These are phyloP conservation scores for Rhagonycha lutea DNA, from an alignment of 2,888 invertebrate species.

Conservation along the genomic window DNA sequence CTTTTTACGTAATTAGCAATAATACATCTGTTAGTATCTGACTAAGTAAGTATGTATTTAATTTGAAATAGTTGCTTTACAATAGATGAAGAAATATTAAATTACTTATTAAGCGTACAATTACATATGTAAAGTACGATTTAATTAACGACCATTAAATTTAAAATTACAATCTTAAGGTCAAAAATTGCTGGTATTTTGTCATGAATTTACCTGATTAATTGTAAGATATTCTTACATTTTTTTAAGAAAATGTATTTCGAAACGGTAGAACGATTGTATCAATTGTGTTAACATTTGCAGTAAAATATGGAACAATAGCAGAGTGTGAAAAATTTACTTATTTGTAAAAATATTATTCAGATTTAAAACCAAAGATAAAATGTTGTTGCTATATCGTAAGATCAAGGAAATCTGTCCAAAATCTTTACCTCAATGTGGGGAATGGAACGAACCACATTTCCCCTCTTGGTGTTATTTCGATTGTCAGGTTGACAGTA, in stretches of 20 bases:
- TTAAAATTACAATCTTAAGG: background rate
- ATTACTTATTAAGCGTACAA: background rate
- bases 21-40: background rate
- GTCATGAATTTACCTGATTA: background rate
- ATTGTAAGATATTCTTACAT: background rate
- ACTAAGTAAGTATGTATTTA: background rate
- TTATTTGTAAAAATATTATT: background rate
- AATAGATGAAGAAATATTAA: background rate
- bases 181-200: background rate
- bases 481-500: slow-evolving; percentile 51
- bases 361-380: background rate
- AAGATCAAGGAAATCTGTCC: too few relatives aligned
- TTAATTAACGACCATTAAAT: background rate
- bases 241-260: background rate
- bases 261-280: background rate
- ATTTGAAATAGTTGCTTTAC: background rate
- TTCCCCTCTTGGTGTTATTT: slow-evolving; percentile 42
- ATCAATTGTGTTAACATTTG: background rate
- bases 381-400: background rate
- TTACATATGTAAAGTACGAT: background rate
- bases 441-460: slow-evolving; percentile 53
- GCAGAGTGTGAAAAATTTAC: background rate
- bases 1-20: background rate
- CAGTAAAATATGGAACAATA: background rate
- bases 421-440: slow-evolving; percentile 49